Conservation (phyloP, 2,888 invertebrate genomes). For the Thymelicus lineola region DNA sequence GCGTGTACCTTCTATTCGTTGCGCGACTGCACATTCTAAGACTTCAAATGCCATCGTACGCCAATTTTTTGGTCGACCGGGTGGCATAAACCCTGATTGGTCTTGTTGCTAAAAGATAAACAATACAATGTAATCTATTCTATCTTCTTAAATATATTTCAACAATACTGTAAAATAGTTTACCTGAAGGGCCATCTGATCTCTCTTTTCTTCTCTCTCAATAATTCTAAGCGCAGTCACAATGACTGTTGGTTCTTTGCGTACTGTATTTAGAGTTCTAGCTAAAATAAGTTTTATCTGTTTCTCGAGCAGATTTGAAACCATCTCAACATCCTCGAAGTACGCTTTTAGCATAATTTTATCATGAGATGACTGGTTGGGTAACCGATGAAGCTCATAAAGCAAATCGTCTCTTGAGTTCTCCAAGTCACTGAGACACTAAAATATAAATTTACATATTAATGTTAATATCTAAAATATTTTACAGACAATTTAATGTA, state of each 20-base stretch:
- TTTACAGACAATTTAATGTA: no score
- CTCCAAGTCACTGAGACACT: conserved; percentile 97
- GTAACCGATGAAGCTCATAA: conserved; percentile 96
- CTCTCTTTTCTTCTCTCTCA: conserved; percentile 98
- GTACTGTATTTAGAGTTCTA: conserved; percentile 96
- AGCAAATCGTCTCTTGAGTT: conserved; percentile 98
- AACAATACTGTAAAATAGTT: neutral
- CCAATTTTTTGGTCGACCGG: conserved; percentile 97
- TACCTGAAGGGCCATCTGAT: conserved; percentile 91
- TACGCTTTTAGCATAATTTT: conserved; percentile 97
- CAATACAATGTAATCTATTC: neutral
- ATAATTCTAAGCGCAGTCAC: conserved; percentile 98
- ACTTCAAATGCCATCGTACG: conserved; percentile 93
- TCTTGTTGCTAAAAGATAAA: conserved; percentile 85
- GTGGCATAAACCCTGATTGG: conserved; percentile 95
- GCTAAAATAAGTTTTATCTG: conserved; percentile 96
- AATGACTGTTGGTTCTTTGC: conserved; percentile 97
- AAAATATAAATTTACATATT: neutral
- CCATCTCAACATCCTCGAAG: conserved; percentile 96
- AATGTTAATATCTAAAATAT: no score
- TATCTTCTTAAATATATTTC: neutral
- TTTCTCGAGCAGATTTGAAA: conserved; percentile 95
- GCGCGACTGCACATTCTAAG: conserved; percentile 90
- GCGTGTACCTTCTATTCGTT: conserved; percentile 97
- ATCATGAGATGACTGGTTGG: conserved; percentile 95